Base-by-base conservation (phyloP, 64 coral and sea anemone species). In the Porites lutea region DNA sequence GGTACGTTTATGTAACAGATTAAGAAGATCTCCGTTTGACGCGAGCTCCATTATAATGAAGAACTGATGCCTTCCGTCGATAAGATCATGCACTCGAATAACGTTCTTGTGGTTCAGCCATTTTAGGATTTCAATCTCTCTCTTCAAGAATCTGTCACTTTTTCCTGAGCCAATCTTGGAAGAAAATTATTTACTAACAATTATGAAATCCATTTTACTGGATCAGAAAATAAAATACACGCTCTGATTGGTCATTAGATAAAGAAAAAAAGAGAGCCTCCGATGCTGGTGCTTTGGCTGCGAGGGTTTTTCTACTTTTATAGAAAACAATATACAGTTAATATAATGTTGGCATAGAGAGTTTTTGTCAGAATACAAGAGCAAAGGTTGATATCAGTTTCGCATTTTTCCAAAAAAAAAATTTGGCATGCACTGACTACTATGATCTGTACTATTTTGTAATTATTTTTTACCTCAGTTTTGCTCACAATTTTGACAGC, bases 31-130 rank as follows among this genome's bases (percentile, higher is more conserved):
- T 16, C 82, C 88, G 6, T 97, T 89, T 8, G 83, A 49, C 19
- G 95, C 95, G 6, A 97, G 53, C 77, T 97, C 95, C 95, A 97
- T 93, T 4, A 97, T 87, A 60, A 97, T 90, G 77, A 94, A 97
- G 54, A 94, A 97, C 1, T 88, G 69, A 52, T 89, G 21, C 3
- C 68, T 75, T 73, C 92, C 93, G 27, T 97, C 95, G 54, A 97
- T 90, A 0, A 93, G 65, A 59, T 97, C 95, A 52, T 79, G 68
- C 22, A 97, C 90, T 2, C 91, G 75, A 15, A 97, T 87, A 2
- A 97, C 82, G 68, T 91, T 91, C 76, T 77, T 78, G 64, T 97
- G 95, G 48, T 97, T 89, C 0, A 97, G 67, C 82, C 74, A 72
- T 50, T 85, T 83, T 22, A 97, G 77, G 76, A 92, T 92, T 48